Evolutionary conservation across 1,140 invertebrate species (phyloP).

Genomic region (Charaxes varanes): DNA sequence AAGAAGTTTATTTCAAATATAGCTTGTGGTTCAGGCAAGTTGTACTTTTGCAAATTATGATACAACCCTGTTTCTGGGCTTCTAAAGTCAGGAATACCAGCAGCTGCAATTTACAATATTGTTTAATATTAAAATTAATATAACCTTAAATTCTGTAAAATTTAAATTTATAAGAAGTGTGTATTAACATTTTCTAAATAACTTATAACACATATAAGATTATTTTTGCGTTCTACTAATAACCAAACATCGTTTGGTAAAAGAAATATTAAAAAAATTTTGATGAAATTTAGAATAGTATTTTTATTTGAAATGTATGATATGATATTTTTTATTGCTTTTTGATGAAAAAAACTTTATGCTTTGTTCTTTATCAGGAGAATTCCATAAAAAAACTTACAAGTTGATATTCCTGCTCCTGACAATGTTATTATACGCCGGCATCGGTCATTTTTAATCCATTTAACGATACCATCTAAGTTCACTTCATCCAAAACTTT

Average conservation of each 20-base stretch:
- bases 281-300: too few species aligned
- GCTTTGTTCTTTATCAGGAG: neutral
- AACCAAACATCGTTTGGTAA: too few species aligned
- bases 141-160: too few species aligned
- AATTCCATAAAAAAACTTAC: conserved; percentile 76
- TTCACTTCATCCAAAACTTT: conserved; percentile 65
- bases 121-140: conserved; percentile 1
- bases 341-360: neutral
- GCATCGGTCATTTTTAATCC: conserved; percentile 80
- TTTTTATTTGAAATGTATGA: too few species aligned
- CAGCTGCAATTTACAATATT: conserved; percentile 77
- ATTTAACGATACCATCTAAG: conserved; percentile 65
- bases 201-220: too few species aligned
- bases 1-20: conserved; percentile 95
- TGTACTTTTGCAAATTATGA: conserved; percentile 93
- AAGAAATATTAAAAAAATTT: too few species aligned
- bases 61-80: conserved; percentile 94
- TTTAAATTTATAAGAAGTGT: too few species aligned
- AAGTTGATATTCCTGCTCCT: conserved; percentile 96
- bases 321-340: too few species aligned
- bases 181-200: too few species aligned
- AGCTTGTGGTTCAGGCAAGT: conserved; percentile 94
- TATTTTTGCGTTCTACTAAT: too few species aligned
- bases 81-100: conserved; percentile 95
- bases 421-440: conserved; percentile 94